Conservation (phyloP, 2,888 invertebrate genomes). For the Thymelicus lineola region DNA sequence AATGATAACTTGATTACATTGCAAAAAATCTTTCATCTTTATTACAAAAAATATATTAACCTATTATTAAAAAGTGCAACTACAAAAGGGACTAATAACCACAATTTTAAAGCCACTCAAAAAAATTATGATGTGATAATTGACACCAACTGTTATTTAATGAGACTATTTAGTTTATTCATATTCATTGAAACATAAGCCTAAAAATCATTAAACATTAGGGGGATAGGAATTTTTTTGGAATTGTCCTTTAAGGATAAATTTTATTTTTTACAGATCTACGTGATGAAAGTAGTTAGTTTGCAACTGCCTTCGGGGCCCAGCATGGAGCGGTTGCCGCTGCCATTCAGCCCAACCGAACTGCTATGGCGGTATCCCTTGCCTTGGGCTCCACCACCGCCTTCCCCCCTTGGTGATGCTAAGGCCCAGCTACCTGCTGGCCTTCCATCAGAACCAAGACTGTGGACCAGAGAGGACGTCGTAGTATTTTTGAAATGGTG, state of each 20-base stretch:
- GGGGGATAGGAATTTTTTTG: no score
- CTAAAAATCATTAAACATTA: background rate
- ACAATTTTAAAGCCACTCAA: background rate
- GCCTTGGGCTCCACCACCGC: constrained; percentile 88
- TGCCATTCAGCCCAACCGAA: constrained; percentile 93
- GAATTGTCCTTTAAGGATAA: background rate
- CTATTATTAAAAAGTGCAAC: no score
- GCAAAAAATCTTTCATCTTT: no score
- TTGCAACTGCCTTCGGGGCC: constrained; percentile 89
- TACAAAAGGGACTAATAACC: no score
- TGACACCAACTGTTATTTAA: background rate
- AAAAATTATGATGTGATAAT: background rate
- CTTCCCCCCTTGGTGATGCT: constrained; percentile 91
- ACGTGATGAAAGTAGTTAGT: constrained; percentile 88
- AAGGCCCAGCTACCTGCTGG: constrained; percentile 94
- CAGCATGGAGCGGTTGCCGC: constrained; percentile 90
- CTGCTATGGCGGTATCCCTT: constrained; percentile 95
- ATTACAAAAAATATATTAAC: no score
- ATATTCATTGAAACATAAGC: background rate
- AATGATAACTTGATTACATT: no score
- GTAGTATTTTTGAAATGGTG: constrained; percentile 95
- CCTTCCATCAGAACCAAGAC: constrained; percentile 94
- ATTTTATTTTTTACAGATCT: constrained; percentile 63
- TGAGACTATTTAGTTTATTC: background rate
- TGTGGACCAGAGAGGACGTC: constrained; percentile 97